phyloP scores from a whole-genome alignment of 2,888 invertebrate genomes.

The Shargacucullia verbasci region DNA sequence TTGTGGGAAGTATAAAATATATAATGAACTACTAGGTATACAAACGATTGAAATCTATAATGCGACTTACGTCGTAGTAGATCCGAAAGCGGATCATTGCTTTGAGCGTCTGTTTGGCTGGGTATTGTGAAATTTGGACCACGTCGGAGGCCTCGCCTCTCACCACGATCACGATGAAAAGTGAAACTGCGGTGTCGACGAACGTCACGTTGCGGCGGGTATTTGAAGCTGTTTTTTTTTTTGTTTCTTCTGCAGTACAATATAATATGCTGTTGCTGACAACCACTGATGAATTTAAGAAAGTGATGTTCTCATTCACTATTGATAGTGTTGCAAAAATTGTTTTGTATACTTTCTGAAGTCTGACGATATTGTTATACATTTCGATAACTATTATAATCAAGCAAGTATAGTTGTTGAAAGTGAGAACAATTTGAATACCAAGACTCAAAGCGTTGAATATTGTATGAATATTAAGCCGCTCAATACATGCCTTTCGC shows the following conservation, averaged over 20 bases:
- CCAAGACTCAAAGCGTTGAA: slow-evolving; percentile 28
- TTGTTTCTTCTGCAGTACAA: slow-evolving; percentile 78
- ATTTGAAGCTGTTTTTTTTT: slow-evolving; percentile 80
- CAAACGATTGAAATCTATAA: slow-evolving; percentile 28
- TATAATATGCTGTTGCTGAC: slow-evolving; percentile 54
- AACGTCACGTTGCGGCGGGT: slow-evolving; percentile 78
- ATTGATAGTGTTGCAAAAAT: slow-evolving; percentile 20
- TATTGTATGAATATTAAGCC: slow-evolving; percentile 10
- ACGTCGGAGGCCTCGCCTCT: slow-evolving; percentile 84
- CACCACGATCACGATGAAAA: slow-evolving; percentile 86
- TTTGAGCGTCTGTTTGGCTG: slow-evolving; percentile 74
- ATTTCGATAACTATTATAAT: slow-evolving; percentile 13
- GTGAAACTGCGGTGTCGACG: slow-evolving; percentile 84
- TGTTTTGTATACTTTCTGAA: slow-evolving; percentile 23
- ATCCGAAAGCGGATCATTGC: slow-evolving; percentile 68
- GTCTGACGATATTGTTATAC: slow-evolving; percentile 9
- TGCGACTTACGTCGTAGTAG: slow-evolving; percentile 48
- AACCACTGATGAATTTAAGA: slow-evolving; percentile 48
- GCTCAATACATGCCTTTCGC: slow-evolving; percentile 29
- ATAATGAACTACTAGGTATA: background rate
- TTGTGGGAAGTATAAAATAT: background rate
- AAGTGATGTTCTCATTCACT: slow-evolving; percentile 47
- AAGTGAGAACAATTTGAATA: slow-evolving; percentile 43
- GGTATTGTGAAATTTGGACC: slow-evolving; percentile 86
- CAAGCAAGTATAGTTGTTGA: slow-evolving; percentile 17